These are phyloP conservation scores for Stenichneumon culpator DNA, from an alignment of 2,888 invertebrate species.

Conservation along the genomic window DNA sequence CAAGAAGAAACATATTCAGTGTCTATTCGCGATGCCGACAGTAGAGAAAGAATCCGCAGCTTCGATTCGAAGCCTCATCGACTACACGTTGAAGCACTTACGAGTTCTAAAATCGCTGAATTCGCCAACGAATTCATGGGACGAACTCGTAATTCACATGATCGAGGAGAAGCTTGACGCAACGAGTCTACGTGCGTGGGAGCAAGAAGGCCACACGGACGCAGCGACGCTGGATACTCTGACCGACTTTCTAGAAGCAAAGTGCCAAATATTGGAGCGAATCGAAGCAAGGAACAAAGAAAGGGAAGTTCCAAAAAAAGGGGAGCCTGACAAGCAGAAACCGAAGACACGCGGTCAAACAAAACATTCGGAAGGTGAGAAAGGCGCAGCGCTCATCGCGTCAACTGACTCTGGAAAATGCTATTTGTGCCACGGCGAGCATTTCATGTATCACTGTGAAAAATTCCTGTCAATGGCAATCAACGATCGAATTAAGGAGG, in stretches of 20 bases:
- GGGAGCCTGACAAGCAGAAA: constrained; percentile 24
- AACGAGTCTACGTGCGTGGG: constrained; percentile 63
- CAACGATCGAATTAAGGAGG: constrained; percentile 51
- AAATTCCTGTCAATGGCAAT: constrained; percentile 54
- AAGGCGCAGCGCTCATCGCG: constrained; percentile 6
- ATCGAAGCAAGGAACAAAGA: constrained; percentile 46
- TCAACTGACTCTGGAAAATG: constrained; percentile 36
- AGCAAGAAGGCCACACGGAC: constrained; percentile 46
- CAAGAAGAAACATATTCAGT: constrained; percentile 60
- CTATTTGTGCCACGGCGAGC: constrained; percentile 55
- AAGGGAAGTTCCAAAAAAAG: constrained; percentile 23
- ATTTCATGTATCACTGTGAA: constrained; percentile 57
- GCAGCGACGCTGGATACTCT: constrained; percentile 50
- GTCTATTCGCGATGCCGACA: constrained; percentile 59
- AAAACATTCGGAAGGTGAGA: constrained; percentile 5
- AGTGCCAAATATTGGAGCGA: constrained; percentile 65
- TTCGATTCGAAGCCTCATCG: constrained; percentile 63
- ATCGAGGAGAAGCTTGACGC: constrained; percentile 63
- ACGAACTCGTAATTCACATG: constrained; percentile 64
- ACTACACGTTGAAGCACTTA: constrained; percentile 64
- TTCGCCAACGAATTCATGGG: constrained; percentile 63
- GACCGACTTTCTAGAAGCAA: constrained; percentile 57
- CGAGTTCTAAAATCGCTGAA: constrained; percentile 59
- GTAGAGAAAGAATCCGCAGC: constrained; percentile 60
- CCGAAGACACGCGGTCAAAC: constrained; percentile 13